phyloP scores from a whole-genome alignment of 2,113 vertebrate genomes.

The Sorex araneus region DNA sequence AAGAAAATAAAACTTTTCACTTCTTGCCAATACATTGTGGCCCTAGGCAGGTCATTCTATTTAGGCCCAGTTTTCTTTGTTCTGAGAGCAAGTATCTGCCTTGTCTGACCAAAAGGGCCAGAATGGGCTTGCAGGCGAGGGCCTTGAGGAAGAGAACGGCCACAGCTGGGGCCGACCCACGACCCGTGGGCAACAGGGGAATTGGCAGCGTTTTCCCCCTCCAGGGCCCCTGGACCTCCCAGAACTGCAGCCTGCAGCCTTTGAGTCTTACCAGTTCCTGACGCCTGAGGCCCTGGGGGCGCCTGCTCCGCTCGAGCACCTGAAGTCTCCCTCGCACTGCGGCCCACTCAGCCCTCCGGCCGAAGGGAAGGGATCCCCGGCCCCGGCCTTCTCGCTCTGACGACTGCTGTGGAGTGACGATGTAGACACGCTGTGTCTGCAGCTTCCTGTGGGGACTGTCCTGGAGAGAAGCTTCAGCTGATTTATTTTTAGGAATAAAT shows the following conservation, averaged over 20 bases:
- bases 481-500: slow-evolving; percentile 85
- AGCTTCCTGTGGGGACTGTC: slow-evolving; percentile 57
- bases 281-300: slow-evolving; percentile 67
- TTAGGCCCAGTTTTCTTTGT: not conserved
- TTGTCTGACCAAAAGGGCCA: not conserved
- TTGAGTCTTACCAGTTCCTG: slow-evolving; percentile 79
- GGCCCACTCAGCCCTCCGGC: slow-evolving; percentile 67
- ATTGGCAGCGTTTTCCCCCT: not conserved
- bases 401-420: slow-evolving; percentile 39
- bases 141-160: slow-evolving; percentile 11
- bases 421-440: not conserved
- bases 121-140: not conserved
- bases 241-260: slow-evolving; percentile 74
- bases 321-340: slow-evolving; percentile 61
- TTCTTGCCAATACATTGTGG: not conserved
- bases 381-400: not conserved
- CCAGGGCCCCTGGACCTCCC: slow-evolving; percentile 81
- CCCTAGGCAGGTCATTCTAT: not conserved
- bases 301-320: slow-evolving; percentile 53
- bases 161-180: not conserved
- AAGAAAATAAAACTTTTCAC: slow-evolving; percentile 5
- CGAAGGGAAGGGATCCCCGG: slow-evolving; percentile 24
- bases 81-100: not conserved
- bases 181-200: not conserved
- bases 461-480: slow-evolving; percentile 50